A percentile compares a stretch with the other conserved stretches of the same genome.
Conservation (phyloP, 2,888 invertebrate genomes). For the Dimorphilus gyrociliatus region DNA sequence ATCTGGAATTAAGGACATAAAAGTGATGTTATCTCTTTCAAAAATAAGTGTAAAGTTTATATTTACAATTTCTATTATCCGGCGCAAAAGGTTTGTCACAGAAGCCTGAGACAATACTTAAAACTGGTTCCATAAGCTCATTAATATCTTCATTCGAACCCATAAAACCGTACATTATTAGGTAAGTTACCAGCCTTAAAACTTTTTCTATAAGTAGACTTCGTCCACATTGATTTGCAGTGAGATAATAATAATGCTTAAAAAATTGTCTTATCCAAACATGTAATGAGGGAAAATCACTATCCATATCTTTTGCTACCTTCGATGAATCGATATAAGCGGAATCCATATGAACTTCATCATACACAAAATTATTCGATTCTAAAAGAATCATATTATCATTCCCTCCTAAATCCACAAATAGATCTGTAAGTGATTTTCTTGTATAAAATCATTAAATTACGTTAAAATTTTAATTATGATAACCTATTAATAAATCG, state of each 20-base stretch:
- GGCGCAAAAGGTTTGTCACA: conserved; percentile 3
- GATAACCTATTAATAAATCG: conserved; percentile 4
- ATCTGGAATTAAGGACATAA: conserved; percentile 1
- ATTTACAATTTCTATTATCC: conserved; percentile 4
- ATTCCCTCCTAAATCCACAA: conserved; percentile 5
- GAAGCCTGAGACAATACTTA: conserved; percentile 3
- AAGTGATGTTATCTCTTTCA: background rate
- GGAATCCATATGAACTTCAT: conserved; percentile 1
- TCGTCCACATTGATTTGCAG: background rate
- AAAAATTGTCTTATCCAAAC: conserved; percentile 4
- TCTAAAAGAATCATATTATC: conserved; percentile 2
- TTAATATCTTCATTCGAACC: conserved; percentile 2
- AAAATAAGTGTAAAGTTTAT: background rate
- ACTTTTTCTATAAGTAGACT: conserved; percentile 4
- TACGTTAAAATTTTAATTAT: background rate
- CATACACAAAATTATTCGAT: conserved; percentile 6
- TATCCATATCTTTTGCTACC: conserved; percentile 4
- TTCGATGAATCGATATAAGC: background rate
- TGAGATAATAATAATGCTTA: background rate
- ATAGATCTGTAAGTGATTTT: conserved; percentile 1
- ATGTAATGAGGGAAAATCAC: conserved; percentile 4
- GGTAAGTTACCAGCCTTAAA: conserved; percentile 2
- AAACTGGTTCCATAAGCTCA: conserved; percentile 1
- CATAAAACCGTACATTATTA: conserved; percentile 3
- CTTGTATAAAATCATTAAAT: background rate